phyloP scores from a whole-genome alignment of 35 echinoderm and acorn worm genomes.

The Heliocidaris erythrogramma region DNA sequence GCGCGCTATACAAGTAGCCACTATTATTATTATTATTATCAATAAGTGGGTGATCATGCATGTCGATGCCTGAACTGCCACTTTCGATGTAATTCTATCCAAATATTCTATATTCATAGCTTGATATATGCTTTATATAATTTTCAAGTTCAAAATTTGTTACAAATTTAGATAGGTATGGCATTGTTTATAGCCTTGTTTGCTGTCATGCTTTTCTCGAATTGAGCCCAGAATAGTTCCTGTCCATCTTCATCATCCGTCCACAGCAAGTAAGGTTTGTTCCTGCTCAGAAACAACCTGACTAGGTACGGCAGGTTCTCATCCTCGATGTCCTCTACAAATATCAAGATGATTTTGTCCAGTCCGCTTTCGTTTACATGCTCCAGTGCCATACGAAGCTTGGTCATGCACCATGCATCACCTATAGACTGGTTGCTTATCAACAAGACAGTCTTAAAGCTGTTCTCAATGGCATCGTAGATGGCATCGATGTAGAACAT shows the following conservation, averaged over 20 bases:
- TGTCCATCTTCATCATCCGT: conserved; percentile 41
- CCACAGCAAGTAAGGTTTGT: conserved; percentile 45
- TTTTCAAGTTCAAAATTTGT: no score
- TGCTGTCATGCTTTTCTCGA: conserved; percentile 20
- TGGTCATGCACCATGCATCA: conserved; percentile 39
- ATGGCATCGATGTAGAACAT: conserved; percentile 25
- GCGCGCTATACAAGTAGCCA: no score
- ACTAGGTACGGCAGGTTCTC: conserved; percentile 41
- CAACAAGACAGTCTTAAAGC: conserved; percentile 44
- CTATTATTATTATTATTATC: no score
- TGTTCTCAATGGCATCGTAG: not conserved
- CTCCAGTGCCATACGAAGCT: conserved; percentile 31
- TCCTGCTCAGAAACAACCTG: conserved; percentile 24
- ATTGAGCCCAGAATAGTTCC: conserved; percentile 17
- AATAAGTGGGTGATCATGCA: no score
- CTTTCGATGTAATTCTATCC: no score
- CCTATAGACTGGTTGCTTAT: conserved; percentile 19
- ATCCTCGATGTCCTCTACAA: conserved; percentile 20
- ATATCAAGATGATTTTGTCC: conserved; percentile 35
- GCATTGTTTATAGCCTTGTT: not conserved
- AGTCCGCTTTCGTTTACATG: conserved; percentile 5
- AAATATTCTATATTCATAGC: no score
- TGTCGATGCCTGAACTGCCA: no score
- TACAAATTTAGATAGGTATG: no score
- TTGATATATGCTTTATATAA: no score